phyloP scores from a whole-genome alignment of 2,113 vertebrate species.

The Dromiciops gliroides region DNA sequence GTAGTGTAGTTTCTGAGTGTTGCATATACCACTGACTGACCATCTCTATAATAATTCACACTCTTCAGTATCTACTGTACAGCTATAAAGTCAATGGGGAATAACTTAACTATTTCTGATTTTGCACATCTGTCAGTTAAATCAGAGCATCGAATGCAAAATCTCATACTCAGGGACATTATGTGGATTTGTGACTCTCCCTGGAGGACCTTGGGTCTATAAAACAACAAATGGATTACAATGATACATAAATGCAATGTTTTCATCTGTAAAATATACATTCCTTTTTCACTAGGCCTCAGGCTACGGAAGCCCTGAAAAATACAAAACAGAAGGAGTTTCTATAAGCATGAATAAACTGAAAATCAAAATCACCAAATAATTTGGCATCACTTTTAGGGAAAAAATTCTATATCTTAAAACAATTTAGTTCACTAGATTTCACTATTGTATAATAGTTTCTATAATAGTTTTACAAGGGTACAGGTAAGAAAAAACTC shows the following conservation, averaged over 20 bases:
- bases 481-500: background rate
- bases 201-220: constrained; percentile 76
- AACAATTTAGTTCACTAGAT: background rate
- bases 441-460: background rate
- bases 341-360: constrained; percentile 39
- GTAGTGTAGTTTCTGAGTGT: background rate
- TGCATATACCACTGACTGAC: constrained; percentile 60
- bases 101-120: constrained; percentile 73
- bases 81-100: constrained; percentile 77
- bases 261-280: constrained; percentile 26
- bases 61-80: constrained; percentile 57
- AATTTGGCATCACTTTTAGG: constrained; percentile 46
- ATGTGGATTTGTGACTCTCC: constrained; percentile 80
- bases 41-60: constrained; percentile 70
- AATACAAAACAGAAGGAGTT: constrained; percentile 28
- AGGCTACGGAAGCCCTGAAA: background rate
- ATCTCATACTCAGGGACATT: constrained; percentile 70
- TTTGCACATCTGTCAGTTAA: constrained; percentile 81
- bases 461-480: constrained; percentile 29
- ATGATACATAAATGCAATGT: constrained; percentile 63
- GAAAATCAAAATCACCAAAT: constrained; percentile 47
- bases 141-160: constrained; percentile 75
- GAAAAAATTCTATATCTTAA: constrained; percentile 36
- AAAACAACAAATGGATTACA: constrained; percentile 66
- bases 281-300: constrained; percentile 18